Evolutionary conservation across 2,797 vertebrate genomes (phyloP), one percentile per base, ranked within the genome.

Genomic region (Mionectes olivaceus): DNA sequence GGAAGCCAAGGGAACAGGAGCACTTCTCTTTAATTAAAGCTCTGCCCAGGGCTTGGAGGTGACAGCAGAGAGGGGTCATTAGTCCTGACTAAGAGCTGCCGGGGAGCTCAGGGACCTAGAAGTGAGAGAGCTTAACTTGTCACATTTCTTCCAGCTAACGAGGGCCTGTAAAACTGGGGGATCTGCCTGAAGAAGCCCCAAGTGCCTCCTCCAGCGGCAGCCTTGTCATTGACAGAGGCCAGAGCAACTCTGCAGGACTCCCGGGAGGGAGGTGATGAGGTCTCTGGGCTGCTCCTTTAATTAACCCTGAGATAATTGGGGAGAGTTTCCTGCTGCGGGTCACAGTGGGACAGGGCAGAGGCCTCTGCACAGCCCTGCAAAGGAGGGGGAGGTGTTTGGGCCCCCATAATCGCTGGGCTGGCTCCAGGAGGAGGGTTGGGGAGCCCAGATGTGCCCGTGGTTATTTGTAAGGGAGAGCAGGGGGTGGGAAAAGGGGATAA

Each of bases 161-260:
- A 96, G 43, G 56, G 15, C 49, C 75, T 94, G 19, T 74, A 33
- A 32, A 90, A 13, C 32, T 14, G 41, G 7, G 32, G 33, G 59
- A 90, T 90, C 81, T 43, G 86, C 17, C 35, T 56, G 90, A 77
- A 93, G 95, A 94, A 94, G 86, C 82, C 64, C 41, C 19, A 5
- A 27, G 41, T 2, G 25, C 47, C 74, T 87, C 82, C 87, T 71
- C 27, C 70, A 70, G 70, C 55, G 28, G 47, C 47, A 65, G 59
- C 86, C 93, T 94, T 95, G 95, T 95, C 95, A 95, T 18, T 97
- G 97, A 97, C 64, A 92, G 95, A 97, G 95, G 87, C 96, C 97
- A 97, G 97, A 96, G 78, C 91, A 49, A 55, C 68, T 75, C 65
- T 37, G 79, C 2, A 2, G 73, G 46, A 83, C 83, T 52, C 91